Base-by-base conservation (phyloP, 2,113 vertebrate species). In the Equus quagga region DNA sequence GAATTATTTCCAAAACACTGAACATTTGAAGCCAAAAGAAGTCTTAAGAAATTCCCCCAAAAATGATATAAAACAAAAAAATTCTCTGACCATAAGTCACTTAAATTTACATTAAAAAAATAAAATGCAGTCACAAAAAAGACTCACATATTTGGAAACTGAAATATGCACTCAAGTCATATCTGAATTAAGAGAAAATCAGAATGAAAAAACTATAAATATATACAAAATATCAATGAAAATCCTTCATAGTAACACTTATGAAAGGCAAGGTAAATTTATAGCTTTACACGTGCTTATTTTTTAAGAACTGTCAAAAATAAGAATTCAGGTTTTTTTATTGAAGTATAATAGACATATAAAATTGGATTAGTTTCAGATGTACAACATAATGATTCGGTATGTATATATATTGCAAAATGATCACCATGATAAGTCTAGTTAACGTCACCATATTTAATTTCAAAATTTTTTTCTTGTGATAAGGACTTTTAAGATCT, bases 21-120 rank as follows among this genome's bases (percentile, higher is more conserved):
- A 81, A 56, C 31, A 96, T 76, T 88, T 95, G 46, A 69, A 58
- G 58, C 72, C 33, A 79, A 60, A 86, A 82, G 13, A 65, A n/a
- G 5, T 88, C 19, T 96, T 82, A 83, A 96, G 51, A 81, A 56
- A 56, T 87, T 7, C 54, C 28, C 12, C 54, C 8, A n/a, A 18
- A 46, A 90, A 33, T 62, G 80, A 73, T 36, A 36, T 91, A 44
- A 93, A 41, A 75, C 41, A 93, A 51, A n/a, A 83, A 82, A 72
- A 64, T 76, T 81, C 10, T 90, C 44, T 91, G 83, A 95, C 19
- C 21, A 1, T 31, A 90, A 91, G 44, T 73, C 33, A 76, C 23
- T 79, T 80, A 56, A 51, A 54, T 89, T 93, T 75, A 91, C 91
- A 69, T 49, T n/a, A 86, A 82, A 3, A 36, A 85, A 83, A 49